Percentiles rank a stretch among this genome's conserved stretches.
Conservation (phyloP, 2,797 vertebrate species). For the Sebastes taczanowskii region DNA sequence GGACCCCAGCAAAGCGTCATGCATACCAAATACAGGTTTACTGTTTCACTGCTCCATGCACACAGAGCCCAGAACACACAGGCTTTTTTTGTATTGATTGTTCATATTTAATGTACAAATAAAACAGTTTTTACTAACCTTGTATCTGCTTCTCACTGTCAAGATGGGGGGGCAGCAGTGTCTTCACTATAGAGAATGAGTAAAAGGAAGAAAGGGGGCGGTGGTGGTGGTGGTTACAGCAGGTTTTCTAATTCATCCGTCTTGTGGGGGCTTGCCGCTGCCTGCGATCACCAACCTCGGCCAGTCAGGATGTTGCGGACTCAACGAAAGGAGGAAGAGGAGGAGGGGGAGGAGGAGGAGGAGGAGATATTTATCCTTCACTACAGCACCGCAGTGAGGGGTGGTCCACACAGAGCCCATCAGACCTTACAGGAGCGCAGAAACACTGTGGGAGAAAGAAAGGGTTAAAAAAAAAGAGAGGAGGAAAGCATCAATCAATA, state of each 20-base stretch:
- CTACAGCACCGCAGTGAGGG: conserved; percentile 82
- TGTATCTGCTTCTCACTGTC: conserved; percentile 67
- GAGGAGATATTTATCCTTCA: conserved; percentile 86
- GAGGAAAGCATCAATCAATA: neutral
- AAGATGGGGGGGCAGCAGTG: conserved; percentile 42
- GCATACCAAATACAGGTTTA: conserved; percentile 66
- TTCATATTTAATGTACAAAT: conserved; percentile 7
- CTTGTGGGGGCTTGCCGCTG: conserved; percentile 57
- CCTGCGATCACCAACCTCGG: conserved; percentile 72
- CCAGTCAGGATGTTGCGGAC: conserved; percentile 79
- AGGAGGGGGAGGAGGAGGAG: conserved; percentile 12
- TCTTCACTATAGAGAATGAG: conserved; percentile 36
- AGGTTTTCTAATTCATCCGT: conserved; percentile 79
- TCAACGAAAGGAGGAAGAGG: conserved; percentile 62
- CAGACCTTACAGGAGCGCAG: conserved; percentile 40
- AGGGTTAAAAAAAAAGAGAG: neutral
- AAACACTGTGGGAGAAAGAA: conserved; percentile 1
- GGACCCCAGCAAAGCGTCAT: conserved; percentile 51
- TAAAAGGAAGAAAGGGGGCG: conserved; percentile 5
- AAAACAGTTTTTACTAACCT: conserved; percentile 79
- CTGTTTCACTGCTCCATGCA: conserved; percentile 14
- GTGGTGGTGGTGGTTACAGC: conserved; percentile 20
- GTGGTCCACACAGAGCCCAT: conserved; percentile 78
- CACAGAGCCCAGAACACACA: conserved; percentile 13
- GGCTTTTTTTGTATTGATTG: neutral